Conservation (phyloP, 1,140 invertebrate species). For the Antheraea mylitta region DNA sequence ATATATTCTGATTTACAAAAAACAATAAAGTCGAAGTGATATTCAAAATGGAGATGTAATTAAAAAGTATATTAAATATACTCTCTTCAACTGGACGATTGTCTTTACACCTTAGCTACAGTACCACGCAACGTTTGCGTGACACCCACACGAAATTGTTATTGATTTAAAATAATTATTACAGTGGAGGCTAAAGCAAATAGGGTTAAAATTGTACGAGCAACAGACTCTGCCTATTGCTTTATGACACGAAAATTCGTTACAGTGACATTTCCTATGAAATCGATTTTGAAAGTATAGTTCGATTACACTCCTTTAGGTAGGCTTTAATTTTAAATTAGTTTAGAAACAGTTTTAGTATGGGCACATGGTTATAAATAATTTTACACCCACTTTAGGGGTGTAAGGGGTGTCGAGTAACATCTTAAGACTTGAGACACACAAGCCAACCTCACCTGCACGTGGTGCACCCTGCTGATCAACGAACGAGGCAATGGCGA, state of each 20-base stretch:
- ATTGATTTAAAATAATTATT: slow-evolving; percentile 40
- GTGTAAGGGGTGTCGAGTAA: too few species aligned
- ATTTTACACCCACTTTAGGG: too few species aligned
- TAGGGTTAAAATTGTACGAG: slow-evolving; percentile 9
- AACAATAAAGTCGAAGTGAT: not conserved
- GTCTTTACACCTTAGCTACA: not conserved
- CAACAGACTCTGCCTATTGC: not conserved
- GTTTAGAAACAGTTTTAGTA: not conserved
- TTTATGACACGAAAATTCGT: not conserved
- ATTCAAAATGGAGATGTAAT: not conserved
- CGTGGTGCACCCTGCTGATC: too few species aligned
- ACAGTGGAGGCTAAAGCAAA: slow-evolving; percentile 16
- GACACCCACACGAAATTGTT: slow-evolving; percentile 30
- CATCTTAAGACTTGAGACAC: too few species aligned
- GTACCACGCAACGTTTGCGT: slow-evolving; percentile 26
- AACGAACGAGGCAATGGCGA: too few species aligned
- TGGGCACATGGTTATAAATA: too few species aligned
- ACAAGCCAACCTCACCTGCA: too few species aligned
- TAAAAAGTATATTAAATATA: not conserved
- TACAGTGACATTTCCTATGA: not conserved
- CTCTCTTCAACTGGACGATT: not conserved
- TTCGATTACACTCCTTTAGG: not conserved
- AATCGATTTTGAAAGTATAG: not conserved
- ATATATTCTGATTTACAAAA: too few species aligned
- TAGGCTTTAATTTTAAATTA: not conserved